Percentiles rank a stretch among this genome's conserved stretches.
Conservation (phyloP, 2,797 vertebrate genomes). For the Nyctalus aviator region DNA sequence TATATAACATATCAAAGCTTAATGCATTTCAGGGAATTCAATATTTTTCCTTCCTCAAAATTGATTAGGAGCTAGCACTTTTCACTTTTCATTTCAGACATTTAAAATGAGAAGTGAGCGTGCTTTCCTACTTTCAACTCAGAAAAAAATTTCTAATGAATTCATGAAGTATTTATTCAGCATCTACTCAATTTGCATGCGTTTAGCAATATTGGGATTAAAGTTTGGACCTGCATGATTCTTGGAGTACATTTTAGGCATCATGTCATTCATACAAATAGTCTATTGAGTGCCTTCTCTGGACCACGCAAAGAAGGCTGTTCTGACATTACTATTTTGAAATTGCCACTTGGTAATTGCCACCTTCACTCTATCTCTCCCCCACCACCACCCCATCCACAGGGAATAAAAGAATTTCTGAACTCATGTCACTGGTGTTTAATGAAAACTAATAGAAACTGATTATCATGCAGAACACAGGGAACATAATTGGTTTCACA, state of each 20-base stretch:
- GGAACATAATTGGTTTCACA: constrained; percentile 29
- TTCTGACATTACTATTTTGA: constrained; percentile 44
- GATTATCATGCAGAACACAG: constrained; percentile 21
- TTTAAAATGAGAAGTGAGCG: background rate
- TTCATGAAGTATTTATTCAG: background rate
- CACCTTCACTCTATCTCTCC: background rate
- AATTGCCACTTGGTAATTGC: constrained; percentile 29
- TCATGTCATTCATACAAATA: background rate
- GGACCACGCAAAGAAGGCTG: background rate
- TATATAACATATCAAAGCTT: background rate
- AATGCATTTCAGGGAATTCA: background rate
- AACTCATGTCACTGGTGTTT: constrained; percentile 35
- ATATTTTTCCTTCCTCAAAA: constrained; percentile 18
- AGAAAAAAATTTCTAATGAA: background rate
- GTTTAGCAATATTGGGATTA: background rate
- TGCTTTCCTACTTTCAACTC: background rate
- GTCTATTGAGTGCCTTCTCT: background rate
- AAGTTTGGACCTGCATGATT: background rate
- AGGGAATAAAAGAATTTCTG: constrained; percentile 46
- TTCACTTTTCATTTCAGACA: background rate
- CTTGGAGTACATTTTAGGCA: background rate
- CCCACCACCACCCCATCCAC: background rate
- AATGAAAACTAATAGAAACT: constrained; percentile 59
- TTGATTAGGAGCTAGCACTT: background rate
- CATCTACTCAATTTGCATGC: background rate